Base-by-base conservation (phyloP, 1,140 invertebrate species). In the Linepithema humile region DNA sequence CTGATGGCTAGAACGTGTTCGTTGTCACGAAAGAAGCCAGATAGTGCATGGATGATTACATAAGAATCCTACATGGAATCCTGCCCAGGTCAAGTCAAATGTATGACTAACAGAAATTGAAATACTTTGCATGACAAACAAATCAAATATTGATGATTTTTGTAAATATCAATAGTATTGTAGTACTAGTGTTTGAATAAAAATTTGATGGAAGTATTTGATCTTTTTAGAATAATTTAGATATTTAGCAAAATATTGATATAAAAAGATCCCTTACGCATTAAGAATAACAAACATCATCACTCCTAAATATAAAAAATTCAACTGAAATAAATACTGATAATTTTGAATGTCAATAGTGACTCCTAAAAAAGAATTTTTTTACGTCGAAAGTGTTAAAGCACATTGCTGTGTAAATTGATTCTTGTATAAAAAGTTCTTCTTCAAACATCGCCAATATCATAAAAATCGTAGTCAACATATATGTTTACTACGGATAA, bases 1-100 rank as follows among this genome's bases (percentile, higher is more conserved):
- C 87, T 91, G 91, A 93, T 93, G 92, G 89, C 92, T 88, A 88
- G 69, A 87, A 83, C 77, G 64, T 50, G 75, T 88, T 88, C 78
- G 72, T 85, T 80, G 86, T 88, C 86, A 88, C 48, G 78, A 88
- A 83, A 59, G 53, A 83, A 84, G 45, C 64, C 74, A 85, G 75
- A 72, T 75, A 62, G 73, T 84, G 70, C 70, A 65, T 43, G 75
- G 12, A 67, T 77, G 32, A 77, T 88, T 88, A 72, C 84, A 5
- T 88, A 88, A 88, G 59, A n/a, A n/a, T n/a, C n/a, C n/a, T n/a
- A n/a, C n/a, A n/a, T 50, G 77, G 38, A 32, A 20, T 64, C 48
- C 7, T 55, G 59, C n/a, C n/a, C 48, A 55, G 35, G 17, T 57
- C 35, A 55, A 43, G 26, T 40, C 48, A 6, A 77, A 50, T 4